These are phyloP conservation scores for Lytechinus pictus DNA, from an alignment of 35 echinoderm and acorn worm genomes.

Conservation along the genomic window DNA sequence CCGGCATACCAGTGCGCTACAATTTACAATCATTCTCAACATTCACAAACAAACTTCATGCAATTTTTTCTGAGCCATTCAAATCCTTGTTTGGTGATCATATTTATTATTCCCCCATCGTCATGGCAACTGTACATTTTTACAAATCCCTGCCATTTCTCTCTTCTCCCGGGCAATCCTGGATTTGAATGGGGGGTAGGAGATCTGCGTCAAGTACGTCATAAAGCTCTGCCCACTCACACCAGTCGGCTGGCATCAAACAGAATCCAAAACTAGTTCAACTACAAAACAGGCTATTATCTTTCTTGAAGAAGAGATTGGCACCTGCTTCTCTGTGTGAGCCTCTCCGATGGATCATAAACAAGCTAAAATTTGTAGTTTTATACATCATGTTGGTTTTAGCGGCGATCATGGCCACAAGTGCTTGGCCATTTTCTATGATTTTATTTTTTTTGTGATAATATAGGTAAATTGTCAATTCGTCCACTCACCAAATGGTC, in stretches of 20 bases:
- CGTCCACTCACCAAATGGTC: too few relatives aligned
- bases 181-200: neutral
- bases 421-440: neutral
- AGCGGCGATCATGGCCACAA: neutral
- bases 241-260: neutral
- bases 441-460: too few relatives aligned
- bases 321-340: neutral
- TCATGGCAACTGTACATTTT: conserved; percentile 11
- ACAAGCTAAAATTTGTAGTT: neutral
- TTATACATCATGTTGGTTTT: neutral
- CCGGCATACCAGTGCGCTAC: neutral
- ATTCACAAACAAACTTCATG: neutral
- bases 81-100: conserved; percentile 10
- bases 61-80: neutral
- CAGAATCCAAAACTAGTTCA: conserved; percentile 5
- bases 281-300: neutral
- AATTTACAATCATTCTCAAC: neutral
- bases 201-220: neutral
- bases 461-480: too few relatives aligned
- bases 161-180: neutral
- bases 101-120: neutral
- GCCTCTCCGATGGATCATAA: neutral
- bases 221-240: neutral
- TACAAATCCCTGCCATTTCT: neutral
- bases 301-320: conserved; percentile 2